Evolutionary conservation across 23 tunicate genomes (phyloP).

Genomic region (Diplosoma virens): DNA sequence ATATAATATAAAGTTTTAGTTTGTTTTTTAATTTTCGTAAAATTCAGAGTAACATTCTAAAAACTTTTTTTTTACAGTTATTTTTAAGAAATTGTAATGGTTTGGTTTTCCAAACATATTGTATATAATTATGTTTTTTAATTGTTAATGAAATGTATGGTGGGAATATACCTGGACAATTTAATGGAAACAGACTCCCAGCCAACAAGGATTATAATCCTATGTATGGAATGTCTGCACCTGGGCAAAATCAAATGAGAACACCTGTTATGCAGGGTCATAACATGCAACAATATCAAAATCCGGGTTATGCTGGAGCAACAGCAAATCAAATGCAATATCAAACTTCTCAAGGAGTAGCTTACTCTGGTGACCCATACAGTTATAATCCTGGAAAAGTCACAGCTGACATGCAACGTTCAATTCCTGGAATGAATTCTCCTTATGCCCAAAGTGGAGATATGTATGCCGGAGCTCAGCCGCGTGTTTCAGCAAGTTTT

Average conservation of each 20-base stretch:
- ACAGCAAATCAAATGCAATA: background rate
- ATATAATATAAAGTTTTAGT: too few species aligned
- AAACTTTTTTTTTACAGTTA: background rate
- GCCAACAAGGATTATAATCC: conserved; percentile 35
- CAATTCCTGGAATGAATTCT: conserved; percentile 2
- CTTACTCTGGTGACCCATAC: conserved; percentile 7
- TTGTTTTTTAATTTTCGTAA: too few species aligned
- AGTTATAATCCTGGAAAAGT: conserved; percentile 1
- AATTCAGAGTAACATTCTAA: too few species aligned
- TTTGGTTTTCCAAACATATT: conserved; percentile 15
- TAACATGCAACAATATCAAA: conserved; percentile 19
- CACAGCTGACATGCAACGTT: background rate
- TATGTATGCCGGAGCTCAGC: conserved; percentile 2
- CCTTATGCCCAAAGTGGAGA: conserved; percentile 2
- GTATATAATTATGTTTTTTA: background rate
- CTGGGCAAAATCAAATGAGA: conserved; percentile 27
- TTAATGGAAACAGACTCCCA: conserved; percentile 54
- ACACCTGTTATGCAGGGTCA: conserved; percentile 23
- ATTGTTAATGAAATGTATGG: conserved; percentile 58
- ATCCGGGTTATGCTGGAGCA: conserved; percentile 13
- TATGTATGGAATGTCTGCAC: conserved; percentile 48
- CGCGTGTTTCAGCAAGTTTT: background rate
- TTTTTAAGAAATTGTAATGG: background rate
- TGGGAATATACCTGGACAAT: conserved; percentile 65
- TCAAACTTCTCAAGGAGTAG: background rate